These are phyloP conservation scores for Panurus biarmicus DNA, from an alignment of 2,113 vertebrate genomes.

Conservation along the genomic window DNA sequence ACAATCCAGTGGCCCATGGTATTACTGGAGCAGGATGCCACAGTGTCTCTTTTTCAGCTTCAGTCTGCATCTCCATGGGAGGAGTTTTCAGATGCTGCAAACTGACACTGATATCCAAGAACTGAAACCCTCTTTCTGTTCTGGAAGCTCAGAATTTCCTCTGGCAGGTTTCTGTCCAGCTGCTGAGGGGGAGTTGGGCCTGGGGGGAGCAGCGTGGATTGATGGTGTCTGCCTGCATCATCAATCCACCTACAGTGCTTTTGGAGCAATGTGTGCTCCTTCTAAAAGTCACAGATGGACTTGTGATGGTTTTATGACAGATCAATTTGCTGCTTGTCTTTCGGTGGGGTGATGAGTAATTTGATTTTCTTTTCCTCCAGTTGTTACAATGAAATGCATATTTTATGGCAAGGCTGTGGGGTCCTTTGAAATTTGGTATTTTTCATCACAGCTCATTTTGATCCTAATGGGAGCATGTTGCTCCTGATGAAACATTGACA, in stretches of 20 bases:
- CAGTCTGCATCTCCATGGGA: neutral
- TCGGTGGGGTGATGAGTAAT: neutral
- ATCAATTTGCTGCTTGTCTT: neutral
- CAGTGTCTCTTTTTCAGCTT: neutral
- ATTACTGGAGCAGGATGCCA: neutral
- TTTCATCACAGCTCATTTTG: neutral
- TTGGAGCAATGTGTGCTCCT: neutral
- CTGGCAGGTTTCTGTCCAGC: neutral
- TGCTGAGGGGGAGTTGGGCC: neutral
- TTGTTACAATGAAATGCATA: neutral
- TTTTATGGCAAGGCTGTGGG: neutral
- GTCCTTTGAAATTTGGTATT: neutral
- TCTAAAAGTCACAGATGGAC: neutral
- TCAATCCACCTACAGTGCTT: neutral
- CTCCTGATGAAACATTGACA: neutral
- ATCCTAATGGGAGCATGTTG: neutral
- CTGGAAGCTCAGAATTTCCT: neutral
- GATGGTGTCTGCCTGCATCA: neutral
- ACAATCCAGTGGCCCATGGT: accelerated
- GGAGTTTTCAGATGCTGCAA: neutral
- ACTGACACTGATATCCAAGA: neutral
- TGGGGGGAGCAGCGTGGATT: neutral
- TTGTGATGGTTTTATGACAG: neutral
- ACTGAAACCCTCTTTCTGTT: neutral
- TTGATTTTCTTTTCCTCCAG: neutral